A percentile compares a stretch with the other conserved stretches of the same genome.
Evolutionary conservation across 2,888 invertebrate genomes (phyloP).

Genomic region (Hyppa rectilinea): DNA sequence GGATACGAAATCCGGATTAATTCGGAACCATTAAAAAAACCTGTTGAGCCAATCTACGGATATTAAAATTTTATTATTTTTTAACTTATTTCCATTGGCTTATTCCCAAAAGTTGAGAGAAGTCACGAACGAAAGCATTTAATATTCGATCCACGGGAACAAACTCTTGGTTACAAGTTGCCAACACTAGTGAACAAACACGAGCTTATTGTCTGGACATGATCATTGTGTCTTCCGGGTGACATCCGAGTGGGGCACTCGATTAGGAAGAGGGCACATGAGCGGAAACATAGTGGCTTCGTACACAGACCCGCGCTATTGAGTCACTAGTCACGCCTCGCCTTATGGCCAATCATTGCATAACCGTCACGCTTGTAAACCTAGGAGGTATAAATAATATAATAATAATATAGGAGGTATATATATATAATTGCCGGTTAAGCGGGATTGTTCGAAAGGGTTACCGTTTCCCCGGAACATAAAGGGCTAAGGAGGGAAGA

Average conservation of each 20-base stretch:
- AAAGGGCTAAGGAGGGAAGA: too few species aligned
- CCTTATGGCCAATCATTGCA: conserved; percentile 35
- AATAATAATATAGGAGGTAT: too few species aligned
- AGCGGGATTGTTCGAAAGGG: too few species aligned
- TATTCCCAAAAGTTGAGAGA: conserved; percentile 13
- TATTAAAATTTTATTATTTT: conserved; percentile 22
- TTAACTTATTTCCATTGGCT: conserved; percentile 10
- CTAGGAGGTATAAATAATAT: background rate
- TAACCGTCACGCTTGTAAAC: conserved; percentile 30
- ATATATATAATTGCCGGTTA: too few species aligned
- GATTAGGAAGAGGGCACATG: conserved; percentile 53
- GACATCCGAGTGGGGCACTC: conserved; percentile 50
- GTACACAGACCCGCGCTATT: conserved; percentile 27
- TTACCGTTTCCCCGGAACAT: too few species aligned
- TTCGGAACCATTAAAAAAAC: background rate
- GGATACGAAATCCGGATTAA: conserved; percentile 25
- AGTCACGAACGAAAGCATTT: conserved; percentile 26
- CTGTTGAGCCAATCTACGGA: conserved; percentile 7
- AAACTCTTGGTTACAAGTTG: conserved; percentile 14
- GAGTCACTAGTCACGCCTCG: conserved; percentile 48
- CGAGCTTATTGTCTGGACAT: conserved; percentile 54
- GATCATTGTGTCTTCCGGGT: conserved; percentile 58
- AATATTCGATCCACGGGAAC: conserved; percentile 24
- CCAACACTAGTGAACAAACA: conserved; percentile 39
- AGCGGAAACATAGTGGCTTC: conserved; percentile 47